Base-by-base conservation (phyloP, 2,888 invertebrate genomes). In the Caenorhabditis doughertyi region DNA sequence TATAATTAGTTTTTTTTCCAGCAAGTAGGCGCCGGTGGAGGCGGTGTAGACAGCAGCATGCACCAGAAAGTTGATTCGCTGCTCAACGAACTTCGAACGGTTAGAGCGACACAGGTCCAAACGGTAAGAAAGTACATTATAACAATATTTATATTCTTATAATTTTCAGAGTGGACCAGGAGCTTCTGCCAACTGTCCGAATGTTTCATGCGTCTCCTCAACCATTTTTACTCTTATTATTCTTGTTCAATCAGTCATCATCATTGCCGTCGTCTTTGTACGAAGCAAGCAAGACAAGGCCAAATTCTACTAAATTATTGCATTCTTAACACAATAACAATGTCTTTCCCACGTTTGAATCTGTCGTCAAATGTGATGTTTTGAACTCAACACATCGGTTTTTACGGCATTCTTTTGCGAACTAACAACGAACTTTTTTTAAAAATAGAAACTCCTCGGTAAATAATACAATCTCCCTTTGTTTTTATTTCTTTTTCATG, bases 251-350 rank as follows among this genome's bases (percentile, higher is more conserved):
- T 84, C 85, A 18, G 80, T 79, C n/a, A 83, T 88, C 35, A 88
- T 91, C 47, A 51, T 90, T n/a, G 86, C 56, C 16, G 85, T 90
- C 81, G 84, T 90, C 55, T 90, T 83, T 60, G 44, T 86, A 58
- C 89, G 91, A 73, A 90, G 89, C 73, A 91, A 90, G 68, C 86
- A 84, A 35, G 91, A 91, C 79, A 91, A 91, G 80, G 89, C 91
- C 23, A 91, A 91, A 76, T 91, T 91, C 86, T 91, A 91, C 84
- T 91, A 80, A 71, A 23, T 42, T 35, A 56, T 64, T 42, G 25
- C 4, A 7, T 62, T 68, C 16, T 13, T 39, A 11, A 39, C 5
- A 49, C 16, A 60, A 49, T 65, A 67, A 55, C 39, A 55, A 23
- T 18, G 35, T 49, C 49, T 68, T 76, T 60, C 56, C 42, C 23